These are phyloP conservation scores for Aspidoscelis tigris DNA, from an alignment of 2,113 vertebrate species.

Conservation along the genomic window DNA sequence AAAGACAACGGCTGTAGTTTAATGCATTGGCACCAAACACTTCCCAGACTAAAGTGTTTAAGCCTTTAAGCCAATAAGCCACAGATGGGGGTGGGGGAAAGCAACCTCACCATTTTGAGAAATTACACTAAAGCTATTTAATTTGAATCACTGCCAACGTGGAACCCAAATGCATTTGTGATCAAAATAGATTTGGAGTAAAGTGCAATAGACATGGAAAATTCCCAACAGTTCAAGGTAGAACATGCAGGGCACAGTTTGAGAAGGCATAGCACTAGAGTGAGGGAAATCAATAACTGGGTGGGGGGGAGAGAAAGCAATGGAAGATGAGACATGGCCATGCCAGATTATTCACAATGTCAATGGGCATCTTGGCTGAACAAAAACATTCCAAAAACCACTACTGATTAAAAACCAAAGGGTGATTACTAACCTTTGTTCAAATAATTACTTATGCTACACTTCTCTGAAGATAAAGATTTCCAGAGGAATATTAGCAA, in stretches of 20 bases:
- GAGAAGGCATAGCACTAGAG: background rate
- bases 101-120: slow-evolving; percentile 33
- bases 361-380: background rate
- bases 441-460: background rate
- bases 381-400: background rate
- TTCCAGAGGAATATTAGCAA: background rate
- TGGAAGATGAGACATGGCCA: background rate
- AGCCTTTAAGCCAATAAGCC: slow-evolving; percentile 34
- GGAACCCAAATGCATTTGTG: slow-evolving; percentile 23
- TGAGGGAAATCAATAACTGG: background rate
- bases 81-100: slow-evolving; percentile 18
- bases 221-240: slow-evolving; percentile 29
- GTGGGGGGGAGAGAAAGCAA: background rate
- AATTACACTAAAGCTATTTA: slow-evolving; percentile 31
- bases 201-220: slow-evolving; percentile 19
- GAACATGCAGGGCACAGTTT: background rate
- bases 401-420: background rate
- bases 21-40: background rate
- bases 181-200: slow-evolving; percentile 19
- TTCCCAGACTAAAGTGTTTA: slow-evolving; percentile 1
- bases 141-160: background rate
- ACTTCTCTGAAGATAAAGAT: background rate
- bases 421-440: background rate
- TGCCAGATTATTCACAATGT: background rate
- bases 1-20: background rate